Base-by-base conservation (phyloP, 92 coral and sea anemone species). In the Porites rus region DNA sequence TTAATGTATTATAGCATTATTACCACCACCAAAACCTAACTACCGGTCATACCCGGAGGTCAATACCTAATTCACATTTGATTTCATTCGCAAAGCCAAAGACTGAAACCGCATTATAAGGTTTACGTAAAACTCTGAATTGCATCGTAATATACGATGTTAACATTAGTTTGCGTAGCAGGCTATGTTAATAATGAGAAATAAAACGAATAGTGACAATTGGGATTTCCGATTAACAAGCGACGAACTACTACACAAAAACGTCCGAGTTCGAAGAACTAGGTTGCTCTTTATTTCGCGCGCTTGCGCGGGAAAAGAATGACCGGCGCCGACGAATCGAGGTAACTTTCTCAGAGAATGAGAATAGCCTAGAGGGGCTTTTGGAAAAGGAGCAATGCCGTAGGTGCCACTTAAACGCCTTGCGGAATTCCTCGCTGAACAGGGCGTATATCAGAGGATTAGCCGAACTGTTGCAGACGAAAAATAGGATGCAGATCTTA, bases 391-490 rank as follows among this genome's bases (percentile, higher is more conserved):
- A 70, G 63, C 96, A 94, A 74, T 86, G 93, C 20, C 80, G 74
- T 19, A 94, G 20, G 68, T 94, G 96, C 92, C 93, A 90, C 63
- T 90, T 90, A 70, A 94, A 94, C 2, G 96, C 98, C 78, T 90
- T 93, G 65, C 98, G 96, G 81, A 94, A 94, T 68, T 94, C 98
- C 38, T 87, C 98, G 66, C 98, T 93, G 77, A 94, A 91, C 59
- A 94, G 82, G 77, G 98, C 93, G 71, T 94, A 94, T 53, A 94
- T 94, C n/a, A 94, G 88, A 4, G 98, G 98, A 89, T 94, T 94
- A 56, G 96, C 98, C n/a, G 98, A 94, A 77, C 98, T 94, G 83
- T 94, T 94, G 77, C 96, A 92, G 61, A 94, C 96, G 79, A 94
- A 94, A 38, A 83, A 92, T 66, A 93, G 58, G 77, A 94, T 90